Base-by-base conservation (phyloP, 2,113 vertebrate genomes). In the Cyprinus carpio region DNA sequence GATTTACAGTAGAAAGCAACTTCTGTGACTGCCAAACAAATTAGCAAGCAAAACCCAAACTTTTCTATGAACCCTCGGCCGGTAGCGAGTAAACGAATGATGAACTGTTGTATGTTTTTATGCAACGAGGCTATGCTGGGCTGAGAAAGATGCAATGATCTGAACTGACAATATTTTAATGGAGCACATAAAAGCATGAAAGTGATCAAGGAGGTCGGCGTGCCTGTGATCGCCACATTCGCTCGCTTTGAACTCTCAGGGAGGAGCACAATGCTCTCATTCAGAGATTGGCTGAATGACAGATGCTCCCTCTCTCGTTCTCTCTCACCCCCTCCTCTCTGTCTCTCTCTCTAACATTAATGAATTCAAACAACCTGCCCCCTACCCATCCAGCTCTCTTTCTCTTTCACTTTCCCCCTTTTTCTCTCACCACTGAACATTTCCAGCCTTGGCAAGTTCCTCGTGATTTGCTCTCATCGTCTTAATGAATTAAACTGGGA, bases 401-500 rank as follows among this genome's bases (percentile, higher is more conserved):
- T 86, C 92, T 91, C 88, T 86, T 85, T 86, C 92, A 91, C 88
- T 86, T 90, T 91, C 88, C 87, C 88, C 90, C 92, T 92, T 93
- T 94, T 40, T 43, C 83, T 82, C 65, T 82, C 81, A 82, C 65
- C 65, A 71, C 27, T 54, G 64, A 54, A 58, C 65, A 91, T 92
- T 91, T 92, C 90, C 93, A 92, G 93, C 92, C 90, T 94, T 95
- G 94, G 94, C 94, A 94, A 94, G 93, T 94, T 92, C 91, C 85
- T 12, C 92, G 91, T 89, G 86, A 94, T 94, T 94, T 93, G 94
- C 93, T 95, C 93, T 94, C 92, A 93, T 90, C 91, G 91, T 93
- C 91, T 95, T 96, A 96, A 96, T 96, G 94, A 96, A 97, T 95
- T 95, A 93, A 95, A 92, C 95, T 96, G 95, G 95, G 96, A 97